Evolutionary conservation across 30 jellyfish, hydroid and myxozoan genomes (phyloP), one percentile per base, ranked within the genome.

Genomic region (Cassiopea xamachana): DNA sequence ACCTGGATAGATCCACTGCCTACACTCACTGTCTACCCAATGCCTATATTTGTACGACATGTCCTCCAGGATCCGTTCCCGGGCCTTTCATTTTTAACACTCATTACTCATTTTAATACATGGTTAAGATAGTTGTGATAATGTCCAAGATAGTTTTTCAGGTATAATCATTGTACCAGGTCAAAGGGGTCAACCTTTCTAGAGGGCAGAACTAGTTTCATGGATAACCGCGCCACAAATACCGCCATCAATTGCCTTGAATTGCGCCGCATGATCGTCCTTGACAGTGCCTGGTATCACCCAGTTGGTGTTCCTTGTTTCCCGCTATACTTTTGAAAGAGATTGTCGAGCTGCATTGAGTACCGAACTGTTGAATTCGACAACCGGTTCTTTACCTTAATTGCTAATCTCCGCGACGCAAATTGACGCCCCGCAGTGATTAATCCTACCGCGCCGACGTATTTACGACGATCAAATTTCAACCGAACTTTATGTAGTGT

Each of bases 341-440:
- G 82, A 82, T 27, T 47, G 68, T 60, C 72, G 73, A 69, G 48
- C 13, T 47, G 64, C 82, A 62, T 82, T 68, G 46, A 39, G 83
- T 8, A 44, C 27, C 19, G 47, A 43, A 18, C 82, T 48, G 71
- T 15, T 82, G 69, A 67, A 82, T 82, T 55, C 69, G 46, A 82
- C 90, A 82, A 82, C 90, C 90, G 68, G 90, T 48, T 2, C 75
- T 67, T 55, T 60, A 46, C 43, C n/a, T n/a, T 62, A 60, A 75
- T 75, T 50, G 84, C 47, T 46, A 45, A 75, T n/a, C 45, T 9
- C 62, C 46, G 39, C 18, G 27, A 46, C 47, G 19, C 12, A 75
- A 18, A 39, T 39, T 27, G 62, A 17, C 60, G 62, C 84, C 62
- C 84, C 69, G 64, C 84, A 5, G 84, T 46, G 84, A 75, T 10